Evolutionary conservation across 2,888 invertebrate genomes (phyloP).

Genomic region (Scotopteryx bipunctaria): DNA sequence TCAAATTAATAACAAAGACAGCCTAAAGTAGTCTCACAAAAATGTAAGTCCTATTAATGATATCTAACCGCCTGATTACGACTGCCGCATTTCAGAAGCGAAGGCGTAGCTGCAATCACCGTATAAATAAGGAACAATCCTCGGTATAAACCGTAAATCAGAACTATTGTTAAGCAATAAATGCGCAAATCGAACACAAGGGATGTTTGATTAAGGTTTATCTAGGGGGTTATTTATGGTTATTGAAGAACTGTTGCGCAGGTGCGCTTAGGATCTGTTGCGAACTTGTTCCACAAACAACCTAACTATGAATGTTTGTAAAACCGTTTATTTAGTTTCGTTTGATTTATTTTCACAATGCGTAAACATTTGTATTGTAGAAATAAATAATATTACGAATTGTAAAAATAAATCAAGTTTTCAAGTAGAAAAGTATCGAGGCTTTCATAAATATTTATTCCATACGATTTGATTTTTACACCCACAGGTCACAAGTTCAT

Average conservation of each 20-base stretch:
- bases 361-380: too few relatives aligned
- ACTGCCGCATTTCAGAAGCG: neutral
- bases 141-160: slow-evolving; percentile 73
- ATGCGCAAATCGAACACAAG: slow-evolving; percentile 76
- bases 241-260: slow-evolving; percentile 54
- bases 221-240: slow-evolving; percentile 75
- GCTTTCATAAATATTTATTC: too few relatives aligned
- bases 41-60: too few relatives aligned
- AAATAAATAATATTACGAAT: too few relatives aligned
- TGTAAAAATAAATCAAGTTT: too few relatives aligned
- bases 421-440: too few relatives aligned
- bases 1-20: too few relatives aligned
- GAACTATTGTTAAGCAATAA: slow-evolving; percentile 80
- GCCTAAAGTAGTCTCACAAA: too few relatives aligned
- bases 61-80: neutral
- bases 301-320: slow-evolving; percentile 7
- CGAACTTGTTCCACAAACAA: slow-evolving; percentile 20
- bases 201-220: slow-evolving; percentile 81
- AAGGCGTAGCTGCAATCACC: slow-evolving; percentile 42
- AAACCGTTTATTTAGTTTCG: neutral
- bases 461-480: too few relatives aligned
- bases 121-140: slow-evolving; percentile 70
- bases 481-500: too few relatives aligned
- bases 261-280: slow-evolving; percentile 20
- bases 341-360: too few relatives aligned